Evolutionary conservation across 1,140 invertebrate genomes (phyloP), one percentile per base, ranked within the genome.

Genomic region (Zaprionus camerounensis): DNA sequence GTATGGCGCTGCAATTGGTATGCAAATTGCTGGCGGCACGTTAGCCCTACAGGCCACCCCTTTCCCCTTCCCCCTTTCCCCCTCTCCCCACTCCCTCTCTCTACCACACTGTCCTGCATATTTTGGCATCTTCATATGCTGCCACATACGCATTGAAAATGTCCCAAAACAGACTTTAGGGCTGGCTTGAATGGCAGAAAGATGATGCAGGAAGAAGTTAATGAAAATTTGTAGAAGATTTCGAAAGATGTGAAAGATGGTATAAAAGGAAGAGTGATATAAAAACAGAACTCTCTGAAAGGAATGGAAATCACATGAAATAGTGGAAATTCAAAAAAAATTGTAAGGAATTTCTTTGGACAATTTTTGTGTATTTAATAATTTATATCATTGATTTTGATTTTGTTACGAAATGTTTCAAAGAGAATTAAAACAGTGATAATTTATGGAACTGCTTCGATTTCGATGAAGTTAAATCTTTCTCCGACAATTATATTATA

Each of bases 1-100:
- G 83, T 83, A 78, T 74, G 81, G 55, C 55, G 63, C 44, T 83
- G 81, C 78, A 90, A 81, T 88, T 90, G 84, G 81, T 88, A 88
- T 88, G 84, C 84, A 88, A 88, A 88, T 88, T 90, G 83, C 61
- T 63, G 74, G 63, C 70, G 57, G 75, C 75, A 73, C 70, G 75
- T 77, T 77, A 77, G 71, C 49, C 65, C 55, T n/a, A 24, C 26
- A 15, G 1, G 5, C 0, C 24, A 26, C 12, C 5, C 36, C 31
- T 11, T 62, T 1, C 3, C 1, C 55, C 56, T n/a, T n/a, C n/a
- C n/a, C 12, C 36, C 31, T 11, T 62, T 1, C 3, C 1, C 55
- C 56, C 5, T 4, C 17, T 11, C 24, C 15, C 22, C 12, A 2
- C 6, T 17, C 12, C 2, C n/a, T 17, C 17, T 17, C 2, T 7